These are phyloP conservation scores for Spondyliosoma cantharus DNA, from an alignment of 2,797 vertebrate species.

Conservation along the genomic window DNA sequence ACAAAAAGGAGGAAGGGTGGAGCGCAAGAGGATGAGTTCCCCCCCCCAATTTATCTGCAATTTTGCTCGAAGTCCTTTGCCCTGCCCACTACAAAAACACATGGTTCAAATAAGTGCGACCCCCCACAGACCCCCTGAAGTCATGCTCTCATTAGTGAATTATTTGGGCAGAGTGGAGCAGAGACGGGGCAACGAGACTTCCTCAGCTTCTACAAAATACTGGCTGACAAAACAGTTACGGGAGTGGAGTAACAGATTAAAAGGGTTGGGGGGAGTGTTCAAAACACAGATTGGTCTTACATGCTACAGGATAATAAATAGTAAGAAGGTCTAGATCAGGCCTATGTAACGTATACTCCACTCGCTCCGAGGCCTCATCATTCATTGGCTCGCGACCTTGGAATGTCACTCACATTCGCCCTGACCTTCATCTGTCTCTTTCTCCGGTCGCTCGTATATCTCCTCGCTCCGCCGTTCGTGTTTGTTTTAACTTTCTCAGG, in stretches of 20 bases:
- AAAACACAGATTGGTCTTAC: conserved; percentile 24
- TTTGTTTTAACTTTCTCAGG: conserved; percentile 84
- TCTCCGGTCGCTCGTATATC: conserved; percentile 73
- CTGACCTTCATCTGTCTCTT: conserved; percentile 68
- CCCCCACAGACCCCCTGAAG: conserved; percentile 74
- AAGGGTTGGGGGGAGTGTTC: conserved; percentile 4
- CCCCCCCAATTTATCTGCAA: conserved; percentile 69
- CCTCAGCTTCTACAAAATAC: conserved; percentile 46
- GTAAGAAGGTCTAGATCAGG: conserved; percentile 44
- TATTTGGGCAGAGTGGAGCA: conserved; percentile 61
- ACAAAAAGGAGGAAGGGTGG: conserved; percentile 56
- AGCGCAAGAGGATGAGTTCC: conserved; percentile 42
- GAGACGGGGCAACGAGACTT: conserved; percentile 44
- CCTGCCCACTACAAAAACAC: conserved; percentile 75
- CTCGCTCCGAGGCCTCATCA: conserved; percentile 61
- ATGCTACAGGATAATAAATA: conserved; percentile 68
- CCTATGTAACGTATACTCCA: conserved; percentile 71
- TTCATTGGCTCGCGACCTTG: conserved; percentile 59
- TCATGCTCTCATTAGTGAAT: conserved; percentile 77
- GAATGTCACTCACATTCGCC: conserved; percentile 75
- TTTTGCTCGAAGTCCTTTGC: conserved; percentile 65
- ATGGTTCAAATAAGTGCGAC: conserved; percentile 77
- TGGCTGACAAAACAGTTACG: conserved; percentile 34
- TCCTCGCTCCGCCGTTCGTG: conserved; percentile 64
- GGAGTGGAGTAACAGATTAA: conserved; percentile 22